A percentile compares a stretch with the other conserved stretches of the same genome.
Conservation (phyloP, 2,113 vertebrate species). For the Chaetodon auriga region DNA sequence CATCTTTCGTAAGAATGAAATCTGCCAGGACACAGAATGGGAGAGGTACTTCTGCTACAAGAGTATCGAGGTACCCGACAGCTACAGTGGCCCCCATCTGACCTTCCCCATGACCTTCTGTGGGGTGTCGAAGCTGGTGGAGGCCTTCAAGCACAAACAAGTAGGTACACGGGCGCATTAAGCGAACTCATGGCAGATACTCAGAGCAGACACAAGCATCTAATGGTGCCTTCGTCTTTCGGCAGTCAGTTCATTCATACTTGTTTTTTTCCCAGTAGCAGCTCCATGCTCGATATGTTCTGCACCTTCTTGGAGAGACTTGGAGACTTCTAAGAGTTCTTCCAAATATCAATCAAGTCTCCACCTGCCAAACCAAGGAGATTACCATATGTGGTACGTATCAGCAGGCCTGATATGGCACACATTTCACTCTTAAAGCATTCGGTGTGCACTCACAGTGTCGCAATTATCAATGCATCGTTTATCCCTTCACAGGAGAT, state of each 20-base stretch:
- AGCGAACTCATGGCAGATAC: background rate
- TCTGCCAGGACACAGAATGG: slow-evolving; percentile 82
- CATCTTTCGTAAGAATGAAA: slow-evolving; percentile 86
- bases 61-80: slow-evolving; percentile 85
- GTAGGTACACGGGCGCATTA: slow-evolving; percentile 81
- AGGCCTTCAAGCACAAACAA: slow-evolving; percentile 93
- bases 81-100: slow-evolving; percentile 88
- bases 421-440: background rate
- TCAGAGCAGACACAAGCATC: background rate
- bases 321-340: slow-evolving; percentile 89
- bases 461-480: background rate
- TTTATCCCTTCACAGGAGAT: slow-evolving; percentile 86
- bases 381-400: slow-evolving; percentile 92
- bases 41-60: slow-evolving; percentile 87
- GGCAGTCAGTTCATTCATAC: slow-evolving; percentile 17
- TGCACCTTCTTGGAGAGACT: slow-evolving; percentile 92
- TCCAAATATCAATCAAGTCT: slow-evolving; percentile 91
- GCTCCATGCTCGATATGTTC: slow-evolving; percentile 93
- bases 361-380: slow-evolving; percentile 89
- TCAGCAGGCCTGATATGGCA: slow-evolving; percentile 6
- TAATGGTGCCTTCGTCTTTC: background rate
- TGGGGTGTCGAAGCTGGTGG: slow-evolving; percentile 89
- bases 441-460: background rate
- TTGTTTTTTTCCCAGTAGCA: slow-evolving; percentile 89
- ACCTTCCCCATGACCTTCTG: slow-evolving; percentile 90